A percentile compares a stretch with the other conserved stretches of the same genome.
Evolutionary conservation across 1,140 invertebrate genomes (phyloP).

Genomic region (Philopotamus ludificatus): DNA sequence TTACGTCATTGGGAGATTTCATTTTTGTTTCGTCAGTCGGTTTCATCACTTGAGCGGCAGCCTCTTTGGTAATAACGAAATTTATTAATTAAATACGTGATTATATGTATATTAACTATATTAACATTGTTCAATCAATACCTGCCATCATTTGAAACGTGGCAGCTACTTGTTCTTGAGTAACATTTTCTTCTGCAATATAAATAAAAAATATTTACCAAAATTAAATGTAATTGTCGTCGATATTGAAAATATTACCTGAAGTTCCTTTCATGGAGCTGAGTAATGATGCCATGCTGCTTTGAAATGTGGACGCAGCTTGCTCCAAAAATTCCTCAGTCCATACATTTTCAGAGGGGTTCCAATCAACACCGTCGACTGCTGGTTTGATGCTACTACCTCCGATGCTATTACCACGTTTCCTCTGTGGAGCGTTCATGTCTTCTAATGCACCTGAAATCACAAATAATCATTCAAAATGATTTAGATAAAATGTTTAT

Average conservation of each 20-base stretch:
- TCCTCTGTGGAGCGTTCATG: slow-evolving; percentile 49
- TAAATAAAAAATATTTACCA: not conserved
- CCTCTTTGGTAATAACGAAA: slow-evolving; percentile 44
- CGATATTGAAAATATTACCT: slow-evolving; percentile 44
- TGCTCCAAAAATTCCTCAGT: slow-evolving; percentile 64
- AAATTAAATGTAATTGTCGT: not conserved
- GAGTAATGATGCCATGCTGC: slow-evolving; percentile 60
- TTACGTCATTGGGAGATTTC: slow-evolving; percentile 34
- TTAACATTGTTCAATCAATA: too few species aligned
- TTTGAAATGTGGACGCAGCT: slow-evolving; percentile 62
- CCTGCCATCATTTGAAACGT: slow-evolving; percentile 57
- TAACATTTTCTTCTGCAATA: slow-evolving; percentile 43
- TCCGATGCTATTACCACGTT: slow-evolving; percentile 41
- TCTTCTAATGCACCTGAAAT: slow-evolving; percentile 62
- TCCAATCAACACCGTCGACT: slow-evolving; percentile 35
- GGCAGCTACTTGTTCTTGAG: slow-evolving; percentile 52
- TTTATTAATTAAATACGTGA: not conserved
- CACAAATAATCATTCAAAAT: too few species aligned
- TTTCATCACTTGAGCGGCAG: slow-evolving; percentile 51
- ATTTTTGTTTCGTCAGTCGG: slow-evolving; percentile 43
- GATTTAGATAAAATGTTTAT: too few species aligned
- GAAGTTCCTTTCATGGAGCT: slow-evolving; percentile 51
- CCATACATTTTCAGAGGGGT: slow-evolving; percentile 55
- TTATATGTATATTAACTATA: too few species aligned
- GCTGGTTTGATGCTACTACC: slow-evolving; percentile 37